These are phyloP conservation scores for Vulpes lagopus DNA, from an alignment of 2,113 vertebrate genomes.

Conservation along the genomic window DNA sequence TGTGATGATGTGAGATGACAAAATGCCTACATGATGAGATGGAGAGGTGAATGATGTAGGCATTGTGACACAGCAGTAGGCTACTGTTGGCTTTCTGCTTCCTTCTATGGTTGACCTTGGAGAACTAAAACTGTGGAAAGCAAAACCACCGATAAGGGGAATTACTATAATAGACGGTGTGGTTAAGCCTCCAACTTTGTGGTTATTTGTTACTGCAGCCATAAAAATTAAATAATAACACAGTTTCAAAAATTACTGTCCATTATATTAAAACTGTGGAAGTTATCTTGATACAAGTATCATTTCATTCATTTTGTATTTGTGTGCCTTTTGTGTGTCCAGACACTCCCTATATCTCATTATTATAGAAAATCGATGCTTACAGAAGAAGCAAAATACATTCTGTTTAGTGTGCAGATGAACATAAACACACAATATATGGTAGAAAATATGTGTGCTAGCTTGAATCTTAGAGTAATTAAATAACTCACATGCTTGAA, in stretches of 20 bases:
- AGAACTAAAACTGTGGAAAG: not conserved
- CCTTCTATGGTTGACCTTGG: not conserved
- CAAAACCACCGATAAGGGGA: not conserved
- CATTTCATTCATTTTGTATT: not conserved
- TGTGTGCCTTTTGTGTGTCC: rapidly evolving
- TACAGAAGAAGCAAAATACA: not conserved
- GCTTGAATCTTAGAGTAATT: conserved; percentile 49
- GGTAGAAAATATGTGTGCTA: not conserved
- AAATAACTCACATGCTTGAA: conserved; percentile 27
- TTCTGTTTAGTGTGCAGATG: not conserved
- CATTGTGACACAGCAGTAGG: not conserved
- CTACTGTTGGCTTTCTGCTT: not conserved
- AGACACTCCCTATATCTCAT: not conserved
- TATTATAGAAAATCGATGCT: not conserved
- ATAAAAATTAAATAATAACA: not conserved
- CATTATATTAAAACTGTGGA: not conserved
- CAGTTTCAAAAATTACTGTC: not conserved
- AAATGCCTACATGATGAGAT: not conserved
- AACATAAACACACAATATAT: not conserved
- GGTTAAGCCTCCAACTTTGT: not conserved
- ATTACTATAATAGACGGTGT: not conserved
- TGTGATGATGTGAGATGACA: not conserved
- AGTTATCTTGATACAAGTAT: not conserved
- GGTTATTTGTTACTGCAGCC: not conserved
- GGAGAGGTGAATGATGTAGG: not conserved